phyloP scores from a whole-genome alignment of 2,888 invertebrate genomes.

The Coecobrya sp. region DNA sequence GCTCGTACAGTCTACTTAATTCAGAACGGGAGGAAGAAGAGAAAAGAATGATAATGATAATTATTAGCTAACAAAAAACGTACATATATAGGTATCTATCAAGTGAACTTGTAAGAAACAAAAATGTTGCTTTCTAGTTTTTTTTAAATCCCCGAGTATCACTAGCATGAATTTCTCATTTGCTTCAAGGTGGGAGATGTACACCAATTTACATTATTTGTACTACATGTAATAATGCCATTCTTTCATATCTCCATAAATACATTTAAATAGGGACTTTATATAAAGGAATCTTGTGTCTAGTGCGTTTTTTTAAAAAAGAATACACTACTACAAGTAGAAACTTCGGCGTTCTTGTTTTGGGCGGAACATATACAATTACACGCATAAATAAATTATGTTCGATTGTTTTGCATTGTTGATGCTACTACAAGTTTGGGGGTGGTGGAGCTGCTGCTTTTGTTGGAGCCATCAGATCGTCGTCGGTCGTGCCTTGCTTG shows the following conservation, averaged over 20 bases:
- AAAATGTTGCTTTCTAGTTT: not conserved
- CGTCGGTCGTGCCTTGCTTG: not conserved
- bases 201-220: slow-evolving; percentile 65
- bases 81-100: not conserved
- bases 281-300: slow-evolving; percentile 8
- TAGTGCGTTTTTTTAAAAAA: not conserved
- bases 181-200: slow-evolving; percentile 68
- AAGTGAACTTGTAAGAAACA: not conserved
- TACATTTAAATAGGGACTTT: not conserved
- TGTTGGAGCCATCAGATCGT: slow-evolving; percentile 19
- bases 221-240: slow-evolving; percentile 15
- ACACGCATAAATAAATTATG: slow-evolving; percentile 68
- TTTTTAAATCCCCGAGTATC: slow-evolving; percentile 19
- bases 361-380: slow-evolving; percentile 67
- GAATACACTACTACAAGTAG: not conserved
- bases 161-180: slow-evolving; percentile 66
- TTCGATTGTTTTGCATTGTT: slow-evolving; percentile 59
- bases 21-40: slow-evolving; percentile 3
- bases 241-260: not conserved
- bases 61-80: slow-evolving; percentile 18
- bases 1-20: slow-evolving; percentile 2
- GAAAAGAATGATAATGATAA: slow-evolving; percentile 28
- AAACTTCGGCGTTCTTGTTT: slow-evolving; percentile 61
- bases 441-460: slow-evolving; percentile 16
- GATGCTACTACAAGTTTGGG: slow-evolving; percentile 51